Evolutionary conservation across 2,888 invertebrate genomes (phyloP), one percentile per base, ranked within the genome.

Genomic region (Vanessa cardui): DNA sequence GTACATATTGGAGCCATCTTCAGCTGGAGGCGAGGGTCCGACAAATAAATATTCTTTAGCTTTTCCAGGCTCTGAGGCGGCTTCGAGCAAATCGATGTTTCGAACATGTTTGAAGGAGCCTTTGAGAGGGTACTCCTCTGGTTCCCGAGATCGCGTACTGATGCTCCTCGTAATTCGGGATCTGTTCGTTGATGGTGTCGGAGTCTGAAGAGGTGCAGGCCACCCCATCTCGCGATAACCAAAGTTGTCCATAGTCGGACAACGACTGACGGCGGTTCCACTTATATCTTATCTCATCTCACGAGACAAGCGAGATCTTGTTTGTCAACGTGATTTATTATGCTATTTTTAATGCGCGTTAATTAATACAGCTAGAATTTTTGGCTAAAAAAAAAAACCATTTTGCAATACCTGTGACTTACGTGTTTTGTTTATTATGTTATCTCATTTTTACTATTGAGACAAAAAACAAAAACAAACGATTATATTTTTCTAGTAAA

Each of bases 1-100:
- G 84, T 96, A 96, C 91, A 96, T 94, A 76, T 96, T 95, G 61
- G 96, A 95, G 4, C 96, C 95, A 89, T 96, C 96, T 87, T 97
- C 96, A 56, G 96, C 95, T 2, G 96, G 96, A 16, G 96, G 96
- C 7, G 96, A 96, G 16, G 96, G 96, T 18, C 96, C 96, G 72
- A 96, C 96, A 81, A 96, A 96, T 87, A 96, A 94, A 80, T 95
- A 96, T 84, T 96, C 96, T 80, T 95, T 95, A 75, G 95, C 94
- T 74, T 86, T 87, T n/a, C 85, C 87, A 4, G 85, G 84, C 20
- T 90, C 91, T 64, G 93, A 93, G 72, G 95, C 94, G 45, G 95
- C 94, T 80, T 96, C 95, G 72, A 95, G 89, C 81, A 95, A 87
- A 72, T 92, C 92, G 65, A 92, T 86, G 70, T 80, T 90, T 16